Evolutionary conservation across 2,113 vertebrate genomes (phyloP).

Genomic region (Zosterops hypoxanthus): DNA sequence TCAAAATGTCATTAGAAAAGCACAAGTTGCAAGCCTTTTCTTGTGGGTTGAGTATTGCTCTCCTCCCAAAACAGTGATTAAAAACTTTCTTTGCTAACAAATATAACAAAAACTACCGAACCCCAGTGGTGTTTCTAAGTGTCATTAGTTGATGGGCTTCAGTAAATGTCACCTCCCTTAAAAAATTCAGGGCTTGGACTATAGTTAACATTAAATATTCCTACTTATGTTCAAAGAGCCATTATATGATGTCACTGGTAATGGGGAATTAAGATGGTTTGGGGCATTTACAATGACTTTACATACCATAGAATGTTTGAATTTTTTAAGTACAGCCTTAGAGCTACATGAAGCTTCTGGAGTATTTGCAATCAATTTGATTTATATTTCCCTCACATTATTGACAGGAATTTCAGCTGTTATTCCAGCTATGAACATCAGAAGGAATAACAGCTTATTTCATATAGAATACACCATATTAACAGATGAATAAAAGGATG

Average conservation of each 20-base stretch:
- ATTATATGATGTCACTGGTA: not conserved
- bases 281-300: not conserved
- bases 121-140: not conserved
- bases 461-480: not conserved
- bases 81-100: not conserved
- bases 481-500: not conserved
- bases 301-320: not conserved
- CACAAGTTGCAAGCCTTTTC: not conserved
- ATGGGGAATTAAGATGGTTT: not conserved
- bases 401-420: not conserved
- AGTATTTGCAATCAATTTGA: not conserved
- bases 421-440: not conserved
- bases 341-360: not conserved
- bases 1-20: not conserved
- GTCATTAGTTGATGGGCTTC: not conserved
- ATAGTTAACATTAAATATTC: not conserved
- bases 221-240: not conserved
- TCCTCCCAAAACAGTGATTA: not conserved
- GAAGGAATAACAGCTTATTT: not conserved
- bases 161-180: not conserved
- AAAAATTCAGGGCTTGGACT: not conserved
- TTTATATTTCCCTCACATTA: not conserved
- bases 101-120: not conserved
- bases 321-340: not conserved
- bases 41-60: not conserved